A percentile compares a stretch with the other conserved stretches of the same genome.
phyloP scores from a whole-genome alignment of 2,888 invertebrate genomes.

The Nudaria mundana region DNA sequence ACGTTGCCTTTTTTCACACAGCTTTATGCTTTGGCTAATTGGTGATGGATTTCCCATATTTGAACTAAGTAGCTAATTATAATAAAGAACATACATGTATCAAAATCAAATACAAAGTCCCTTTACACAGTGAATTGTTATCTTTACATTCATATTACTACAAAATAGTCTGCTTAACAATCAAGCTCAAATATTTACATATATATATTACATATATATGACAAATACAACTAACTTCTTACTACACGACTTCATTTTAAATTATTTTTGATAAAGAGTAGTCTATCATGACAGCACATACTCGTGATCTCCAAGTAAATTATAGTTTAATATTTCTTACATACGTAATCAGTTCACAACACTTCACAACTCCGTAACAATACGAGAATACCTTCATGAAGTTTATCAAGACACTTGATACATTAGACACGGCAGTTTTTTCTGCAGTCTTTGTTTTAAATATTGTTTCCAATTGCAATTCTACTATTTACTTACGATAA shows the following conservation, averaged over 20 bases:
- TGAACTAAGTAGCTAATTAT: too few species aligned
- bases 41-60: conserved; percentile 23
- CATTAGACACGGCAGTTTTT: conserved; percentile 1
- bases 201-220: conserved; percentile 5
- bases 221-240: conserved; percentile 7
- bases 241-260: conserved; percentile 10
- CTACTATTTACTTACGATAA: background rate
- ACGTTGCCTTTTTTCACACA: conserved; percentile 22
- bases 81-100: too few species aligned
- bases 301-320: conserved; percentile 1
- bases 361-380: background rate
- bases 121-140: conserved; percentile 17
- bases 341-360: conserved; percentile 5
- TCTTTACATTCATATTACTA: conserved; percentile 15
- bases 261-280: conserved; percentile 19
- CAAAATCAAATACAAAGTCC: too few species aligned
- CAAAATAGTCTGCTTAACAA: conserved; percentile 27
- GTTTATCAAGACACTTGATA: background rate
- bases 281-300: conserved; percentile 18
- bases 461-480: background rate
- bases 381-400: too few species aligned
- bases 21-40: conserved; percentile 25
- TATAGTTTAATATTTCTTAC: conserved; percentile 4
- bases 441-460: background rate
- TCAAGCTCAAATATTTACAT: too few species aligned